Evolutionary conservation across 92 coral and sea anemone species (phyloP).

Genomic region (Palythoa heliodiscus): DNA sequence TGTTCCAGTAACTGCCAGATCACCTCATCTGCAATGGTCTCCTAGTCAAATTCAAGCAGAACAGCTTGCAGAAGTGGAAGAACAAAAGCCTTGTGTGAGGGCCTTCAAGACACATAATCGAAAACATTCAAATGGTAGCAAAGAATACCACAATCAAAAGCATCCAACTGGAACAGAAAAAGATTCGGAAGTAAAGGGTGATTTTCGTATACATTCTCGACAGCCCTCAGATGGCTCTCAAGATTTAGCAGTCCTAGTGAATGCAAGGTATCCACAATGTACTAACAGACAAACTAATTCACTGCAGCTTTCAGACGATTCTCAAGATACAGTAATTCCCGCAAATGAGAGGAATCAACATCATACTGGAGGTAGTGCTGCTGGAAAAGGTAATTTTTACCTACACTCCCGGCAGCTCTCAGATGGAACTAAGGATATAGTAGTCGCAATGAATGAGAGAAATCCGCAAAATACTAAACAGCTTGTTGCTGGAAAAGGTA

Average conservation of each 20-base stretch:
- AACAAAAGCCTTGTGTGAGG: background rate
- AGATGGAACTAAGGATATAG: background rate
- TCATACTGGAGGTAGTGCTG: background rate
- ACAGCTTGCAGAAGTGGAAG: background rate
- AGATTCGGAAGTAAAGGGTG: background rate
- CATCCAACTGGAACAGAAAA: background rate
- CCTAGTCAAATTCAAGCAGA: constrained; percentile 13
- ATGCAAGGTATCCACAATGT: constrained; percentile 1
- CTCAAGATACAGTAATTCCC: background rate
- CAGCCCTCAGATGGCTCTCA: constrained; percentile 22
- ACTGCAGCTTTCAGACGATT: background rate
- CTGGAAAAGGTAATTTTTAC: background rate
- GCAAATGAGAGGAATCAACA: background rate
- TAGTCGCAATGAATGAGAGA: background rate
- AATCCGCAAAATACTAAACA: background rate
- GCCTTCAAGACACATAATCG: constrained; percentile 4
- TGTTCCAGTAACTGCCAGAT: background rate
- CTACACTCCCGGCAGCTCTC: background rate
- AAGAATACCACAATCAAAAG: background rate
- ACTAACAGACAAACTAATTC: background rate
- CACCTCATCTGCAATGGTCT: background rate
- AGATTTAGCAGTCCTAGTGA: background rate
- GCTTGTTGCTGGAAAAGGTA: background rate
- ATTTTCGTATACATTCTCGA: background rate
- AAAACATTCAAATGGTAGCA: constrained; percentile 15